These are phyloP conservation scores for Ophonus ardosiacus DNA, from an alignment of 2,888 invertebrate genomes.

Conservation along the genomic window DNA sequence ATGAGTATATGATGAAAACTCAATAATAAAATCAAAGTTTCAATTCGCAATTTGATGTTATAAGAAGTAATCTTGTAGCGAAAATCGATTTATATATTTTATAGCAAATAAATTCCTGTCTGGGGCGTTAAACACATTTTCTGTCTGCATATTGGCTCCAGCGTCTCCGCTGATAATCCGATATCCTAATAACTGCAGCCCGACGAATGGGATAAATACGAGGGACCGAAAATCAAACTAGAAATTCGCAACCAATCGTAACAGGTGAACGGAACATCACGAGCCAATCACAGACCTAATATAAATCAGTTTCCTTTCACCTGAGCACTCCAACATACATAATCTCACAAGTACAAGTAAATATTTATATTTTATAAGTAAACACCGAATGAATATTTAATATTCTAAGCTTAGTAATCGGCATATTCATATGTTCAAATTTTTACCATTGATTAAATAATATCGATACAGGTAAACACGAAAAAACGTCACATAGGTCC, in stretches of 20 bases:
- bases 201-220: slow-evolving; percentile 31
- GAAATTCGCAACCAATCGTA: slow-evolving; percentile 29
- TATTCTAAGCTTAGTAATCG: no score
- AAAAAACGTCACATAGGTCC: no score
- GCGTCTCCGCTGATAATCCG: slow-evolving; percentile 1
- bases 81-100: slow-evolving; percentile 38
- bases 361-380: background rate
- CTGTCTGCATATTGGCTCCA: slow-evolving; percentile 21
- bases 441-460: no score
- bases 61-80: slow-evolving; percentile 3
- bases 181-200: slow-evolving; percentile 31
- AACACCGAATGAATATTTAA: no score
- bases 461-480: no score
- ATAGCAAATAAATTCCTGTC: slow-evolving; percentile 40
- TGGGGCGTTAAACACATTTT: slow-evolving; percentile 31
- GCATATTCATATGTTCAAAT: no score
- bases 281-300: slow-evolving; percentile 40
- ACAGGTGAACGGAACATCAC: background rate
- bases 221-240: slow-evolving; percentile 40
- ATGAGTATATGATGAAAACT: background rate
- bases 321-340: background rate
- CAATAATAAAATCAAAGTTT: background rate
- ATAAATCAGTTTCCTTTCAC: slow-evolving; percentile 6
- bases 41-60: slow-evolving; percentile 3
- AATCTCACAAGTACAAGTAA: background rate